phyloP scores from a whole-genome alignment of 2,888 invertebrate genomes.

The Altica lythri region DNA sequence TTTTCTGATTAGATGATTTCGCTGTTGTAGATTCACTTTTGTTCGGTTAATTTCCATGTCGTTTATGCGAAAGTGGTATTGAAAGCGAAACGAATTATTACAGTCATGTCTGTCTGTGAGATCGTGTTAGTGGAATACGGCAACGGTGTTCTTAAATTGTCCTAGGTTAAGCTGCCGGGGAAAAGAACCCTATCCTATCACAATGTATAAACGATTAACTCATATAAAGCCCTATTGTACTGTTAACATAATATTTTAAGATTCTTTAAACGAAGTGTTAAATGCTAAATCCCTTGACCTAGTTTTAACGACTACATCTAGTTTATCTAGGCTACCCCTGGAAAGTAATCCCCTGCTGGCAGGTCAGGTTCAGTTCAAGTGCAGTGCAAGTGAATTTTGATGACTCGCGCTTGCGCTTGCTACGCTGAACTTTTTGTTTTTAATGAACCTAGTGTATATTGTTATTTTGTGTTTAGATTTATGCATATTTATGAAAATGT shows the following conservation, averaged over 20 bases:
- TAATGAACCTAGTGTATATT: background rate
- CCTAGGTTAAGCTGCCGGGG: slow-evolving; percentile 53
- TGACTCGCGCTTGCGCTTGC: slow-evolving; percentile 17
- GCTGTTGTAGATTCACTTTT: slow-evolving; percentile 45
- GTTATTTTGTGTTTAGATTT: background rate
- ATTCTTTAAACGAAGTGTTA: background rate
- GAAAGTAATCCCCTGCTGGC: slow-evolving; percentile 51
- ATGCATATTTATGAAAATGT: background rate
- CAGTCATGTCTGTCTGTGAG: slow-evolving; percentile 16
- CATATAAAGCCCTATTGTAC: background rate
- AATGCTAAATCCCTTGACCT: slow-evolving; percentile 40
- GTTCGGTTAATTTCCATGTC: slow-evolving; percentile 32
- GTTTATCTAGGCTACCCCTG: slow-evolving; percentile 53
- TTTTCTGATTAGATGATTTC: slow-evolving; percentile 29
- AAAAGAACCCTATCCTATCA: slow-evolving; percentile 40
- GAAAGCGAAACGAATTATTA: slow-evolving; percentile 38
- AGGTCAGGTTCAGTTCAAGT: slow-evolving; percentile 60
- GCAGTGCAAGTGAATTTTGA: slow-evolving; percentile 49
- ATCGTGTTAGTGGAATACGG: slow-evolving; percentile 38
- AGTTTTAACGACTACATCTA: slow-evolving; percentile 39
- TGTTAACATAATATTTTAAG: background rate
- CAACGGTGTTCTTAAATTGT: slow-evolving; percentile 45
- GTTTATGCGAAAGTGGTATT: slow-evolving; percentile 41
- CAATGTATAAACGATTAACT: slow-evolving; percentile 32
- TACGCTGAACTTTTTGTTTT: background rate